Evolutionary conservation across 2,888 invertebrate genomes (phyloP), one percentile per base, ranked within the genome.

Genomic region (Apantesis nais): DNA sequence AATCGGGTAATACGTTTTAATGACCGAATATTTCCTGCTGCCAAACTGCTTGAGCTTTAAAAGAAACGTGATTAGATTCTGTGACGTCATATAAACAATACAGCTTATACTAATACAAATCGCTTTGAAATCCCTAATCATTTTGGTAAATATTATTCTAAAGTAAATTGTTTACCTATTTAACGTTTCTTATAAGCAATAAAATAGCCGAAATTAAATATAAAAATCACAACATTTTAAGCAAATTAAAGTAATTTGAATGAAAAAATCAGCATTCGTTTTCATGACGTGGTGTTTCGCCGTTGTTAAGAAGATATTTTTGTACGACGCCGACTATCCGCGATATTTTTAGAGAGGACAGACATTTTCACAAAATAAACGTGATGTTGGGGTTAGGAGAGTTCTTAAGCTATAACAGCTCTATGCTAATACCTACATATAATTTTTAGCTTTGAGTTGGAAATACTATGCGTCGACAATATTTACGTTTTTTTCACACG

Each of bases 291-390:
- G 86, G 80, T 84, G 85, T 83, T 73, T 86, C 84, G 83, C 78
- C 84, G 87, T 86, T 87, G 88, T 88, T 87, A 82, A 79, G 81
- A 85, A 88, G 90, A 89, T 93, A 93, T 93, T 94, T 91, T 85
- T 84, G 88, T 90, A 86, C 86, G 89, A 90, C 92, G 93, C 91
- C 90, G 89, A 87, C 91, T 89, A 87, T 83, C 85, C 87, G 86
- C 79, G 88, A 80, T 94, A 94, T 94, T 93, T 94, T 92, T 94
- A 94, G 94, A 90, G 87, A 88, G 86, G 91, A 91, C 91, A 88
- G 90, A 92, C 91, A 52, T 90, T 94, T 93, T 93, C 93, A 93
- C 92, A 93, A 93, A 94, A 93, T 92, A 93, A 91, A 92, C 90
- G 82, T 79, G 89, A 89, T 88, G 87, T 89, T 90, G 86, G 88